Percentiles rank a stretch among this genome's conserved stretches.
Conservation (phyloP, 2,888 invertebrate genomes). For the Trimorus sp. region DNA sequence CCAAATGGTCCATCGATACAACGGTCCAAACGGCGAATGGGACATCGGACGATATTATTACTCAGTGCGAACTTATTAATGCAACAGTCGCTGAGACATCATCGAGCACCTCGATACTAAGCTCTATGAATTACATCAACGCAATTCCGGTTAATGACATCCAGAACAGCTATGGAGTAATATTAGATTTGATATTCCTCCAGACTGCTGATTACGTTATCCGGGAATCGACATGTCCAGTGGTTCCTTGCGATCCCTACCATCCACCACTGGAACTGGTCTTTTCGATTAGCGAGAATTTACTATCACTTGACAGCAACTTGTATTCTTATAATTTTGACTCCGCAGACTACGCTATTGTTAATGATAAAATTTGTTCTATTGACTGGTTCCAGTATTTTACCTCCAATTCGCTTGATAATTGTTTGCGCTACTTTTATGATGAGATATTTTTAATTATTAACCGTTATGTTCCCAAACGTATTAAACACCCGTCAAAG, state of each 20-base stretch:
- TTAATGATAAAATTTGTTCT: background rate
- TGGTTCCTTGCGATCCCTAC: conserved; percentile 13
- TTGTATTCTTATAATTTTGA: conserved; percentile 1
- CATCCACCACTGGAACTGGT: conserved; percentile 15
- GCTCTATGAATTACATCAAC: background rate
- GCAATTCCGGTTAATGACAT: background rate
- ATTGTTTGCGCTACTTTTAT: background rate
- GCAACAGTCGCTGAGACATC: background rate
- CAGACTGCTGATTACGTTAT: background rate
- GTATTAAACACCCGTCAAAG: background rate
- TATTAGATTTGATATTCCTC: background rate
- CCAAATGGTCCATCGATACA: background rate
- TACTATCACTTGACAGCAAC: background rate
- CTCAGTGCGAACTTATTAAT: background rate
- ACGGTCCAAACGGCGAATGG: no score
- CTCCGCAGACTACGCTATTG: background rate
- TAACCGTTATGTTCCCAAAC: background rate
- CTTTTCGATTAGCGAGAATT: background rate
- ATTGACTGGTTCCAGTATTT: conserved; percentile 8
- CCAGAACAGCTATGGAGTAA: background rate
- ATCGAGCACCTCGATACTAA: background rate
- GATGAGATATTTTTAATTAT: background rate
- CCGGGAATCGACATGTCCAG: background rate
- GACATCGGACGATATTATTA: no score
- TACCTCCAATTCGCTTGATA: background rate